Conservation (phyloP, 2,113 vertebrate species). For the Tenrec ecaudatus region DNA sequence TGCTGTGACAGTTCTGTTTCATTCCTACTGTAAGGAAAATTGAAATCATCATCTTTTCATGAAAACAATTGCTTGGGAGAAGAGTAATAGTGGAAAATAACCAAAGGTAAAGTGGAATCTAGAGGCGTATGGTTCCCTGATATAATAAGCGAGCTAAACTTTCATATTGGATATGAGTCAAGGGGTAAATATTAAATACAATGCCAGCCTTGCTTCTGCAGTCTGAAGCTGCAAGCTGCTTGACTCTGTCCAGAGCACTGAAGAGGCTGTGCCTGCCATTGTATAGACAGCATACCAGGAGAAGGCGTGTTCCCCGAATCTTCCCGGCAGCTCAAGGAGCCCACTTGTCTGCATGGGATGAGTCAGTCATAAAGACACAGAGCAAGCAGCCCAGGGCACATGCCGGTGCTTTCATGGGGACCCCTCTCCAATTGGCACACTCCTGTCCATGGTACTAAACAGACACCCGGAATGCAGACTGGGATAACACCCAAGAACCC, state of each 20-base stretch:
- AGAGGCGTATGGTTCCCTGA: too few species aligned
- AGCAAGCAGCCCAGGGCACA: too few species aligned
- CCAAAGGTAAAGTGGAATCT: too few species aligned
- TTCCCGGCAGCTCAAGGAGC: not conserved
- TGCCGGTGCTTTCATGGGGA: accelerated
- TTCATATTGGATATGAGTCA: not conserved
- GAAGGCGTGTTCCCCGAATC: accelerated
- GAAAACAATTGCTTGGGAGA: too few species aligned
- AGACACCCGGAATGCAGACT: not conserved
- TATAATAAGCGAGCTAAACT: not conserved
- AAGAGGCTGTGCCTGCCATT: accelerated
- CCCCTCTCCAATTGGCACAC: not conserved
- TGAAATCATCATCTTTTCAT: accelerated
- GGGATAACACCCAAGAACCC: accelerated
- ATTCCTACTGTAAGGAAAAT: not conserved
- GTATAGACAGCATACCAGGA: not conserved
- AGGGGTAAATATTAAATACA: not conserved
- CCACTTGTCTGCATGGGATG: not conserved
- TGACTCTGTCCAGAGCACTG: not conserved
- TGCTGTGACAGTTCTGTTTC: not conserved
- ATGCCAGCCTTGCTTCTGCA: not conserved
- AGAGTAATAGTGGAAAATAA: too few species aligned
- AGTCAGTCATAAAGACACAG: accelerated
- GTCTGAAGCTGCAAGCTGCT: too few species aligned
- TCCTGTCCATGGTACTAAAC: too few species aligned